Conservation (phyloP, 2,113 vertebrate species). For the Gymnorhina tibicen region DNA sequence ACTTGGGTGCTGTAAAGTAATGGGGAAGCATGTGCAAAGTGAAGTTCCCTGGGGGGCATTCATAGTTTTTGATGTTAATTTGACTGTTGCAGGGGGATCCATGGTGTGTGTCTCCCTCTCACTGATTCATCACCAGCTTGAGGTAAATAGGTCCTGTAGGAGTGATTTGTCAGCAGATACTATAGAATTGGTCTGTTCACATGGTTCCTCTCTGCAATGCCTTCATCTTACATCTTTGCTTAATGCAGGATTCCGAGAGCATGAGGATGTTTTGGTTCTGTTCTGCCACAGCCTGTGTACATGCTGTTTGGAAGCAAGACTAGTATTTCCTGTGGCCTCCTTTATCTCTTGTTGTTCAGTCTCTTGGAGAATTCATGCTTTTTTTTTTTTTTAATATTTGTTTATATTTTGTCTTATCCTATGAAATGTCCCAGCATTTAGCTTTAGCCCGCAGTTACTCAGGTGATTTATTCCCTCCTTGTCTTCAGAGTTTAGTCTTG, state of each 20-base stretch:
- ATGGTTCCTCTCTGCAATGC: background rate
- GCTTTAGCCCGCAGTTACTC: background rate
- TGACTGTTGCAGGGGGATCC: background rate
- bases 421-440: background rate
- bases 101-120: accelerated
- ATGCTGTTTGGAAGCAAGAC: background rate
- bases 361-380: background rate
- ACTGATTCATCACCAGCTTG: background rate
- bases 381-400: background rate
- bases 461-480: constrained; percentile 9
- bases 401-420: background rate
- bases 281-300: background rate
- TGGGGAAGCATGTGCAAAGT: background rate
- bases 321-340: background rate
- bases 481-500: background rate
- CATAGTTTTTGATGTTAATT: background rate
- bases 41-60: background rate
- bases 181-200: background rate
- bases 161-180: background rate
- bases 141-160: background rate
- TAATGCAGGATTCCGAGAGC: accelerated
- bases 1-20: background rate
- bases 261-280: accelerated
- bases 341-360: background rate
- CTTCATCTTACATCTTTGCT: background rate